phyloP scores from a whole-genome alignment of 2,888 invertebrate species.

The Norana najaformis region DNA sequence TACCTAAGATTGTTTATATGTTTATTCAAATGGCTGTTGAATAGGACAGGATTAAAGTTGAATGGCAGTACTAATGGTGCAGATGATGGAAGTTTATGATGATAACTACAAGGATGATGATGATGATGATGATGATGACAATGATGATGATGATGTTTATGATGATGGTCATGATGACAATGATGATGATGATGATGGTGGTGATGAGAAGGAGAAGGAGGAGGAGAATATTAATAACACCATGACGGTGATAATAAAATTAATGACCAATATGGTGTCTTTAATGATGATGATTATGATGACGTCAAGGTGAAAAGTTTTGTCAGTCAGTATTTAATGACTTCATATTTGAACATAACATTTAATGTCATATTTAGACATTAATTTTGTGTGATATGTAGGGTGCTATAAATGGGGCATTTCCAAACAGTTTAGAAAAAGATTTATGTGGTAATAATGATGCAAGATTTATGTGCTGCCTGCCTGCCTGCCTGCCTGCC shows the following conservation, averaged over 20 bases:
- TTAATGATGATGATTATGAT: too few relatives aligned
- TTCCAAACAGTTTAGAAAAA: neutral
- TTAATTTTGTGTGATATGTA: too few relatives aligned
- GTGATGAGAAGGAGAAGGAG: too few relatives aligned
- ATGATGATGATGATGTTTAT: neutral
- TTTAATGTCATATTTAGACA: too few relatives aligned
- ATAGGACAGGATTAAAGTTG: neutral
- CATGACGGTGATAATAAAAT: too few relatives aligned
- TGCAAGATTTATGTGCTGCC: neutral
- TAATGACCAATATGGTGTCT: too few relatives aligned
- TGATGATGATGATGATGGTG: too few relatives aligned
- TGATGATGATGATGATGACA: too few relatives aligned
- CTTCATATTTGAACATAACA: too few relatives aligned
- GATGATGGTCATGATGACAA: neutral
- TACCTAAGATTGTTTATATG: neutral
- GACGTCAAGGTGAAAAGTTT: too few relatives aligned
- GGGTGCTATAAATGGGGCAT: neutral
- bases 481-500: neutral
- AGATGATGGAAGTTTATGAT: neutral
- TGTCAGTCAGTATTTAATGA: too few relatives aligned
- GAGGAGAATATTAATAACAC: too few relatives aligned
- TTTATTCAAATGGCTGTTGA: neutral
- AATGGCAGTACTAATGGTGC: neutral
- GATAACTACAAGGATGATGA: neutral
- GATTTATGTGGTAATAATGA: neutral